A percentile compares a stretch with the other conserved stretches of the same genome.
Evolutionary conservation across 2,113 vertebrate genomes (phyloP).

Genomic region (Grallaria varia): DNA sequence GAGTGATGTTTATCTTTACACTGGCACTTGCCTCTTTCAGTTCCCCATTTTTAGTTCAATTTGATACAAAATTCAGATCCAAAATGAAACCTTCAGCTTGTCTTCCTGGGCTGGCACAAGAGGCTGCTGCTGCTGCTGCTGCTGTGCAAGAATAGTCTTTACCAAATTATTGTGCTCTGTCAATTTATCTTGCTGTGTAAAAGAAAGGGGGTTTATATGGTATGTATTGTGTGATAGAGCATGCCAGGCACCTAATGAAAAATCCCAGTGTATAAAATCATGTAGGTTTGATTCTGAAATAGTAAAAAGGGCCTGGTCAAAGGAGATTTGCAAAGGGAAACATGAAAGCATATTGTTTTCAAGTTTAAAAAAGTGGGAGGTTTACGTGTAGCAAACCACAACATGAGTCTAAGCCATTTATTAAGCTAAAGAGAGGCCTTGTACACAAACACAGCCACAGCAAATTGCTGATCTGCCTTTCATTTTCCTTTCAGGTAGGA

Average conservation of each 20-base stretch:
- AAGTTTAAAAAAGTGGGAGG: not conserved
- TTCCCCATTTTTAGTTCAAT: not conserved
- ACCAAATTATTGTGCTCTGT: not conserved
- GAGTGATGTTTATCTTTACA: not conserved
- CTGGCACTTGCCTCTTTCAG: not conserved
- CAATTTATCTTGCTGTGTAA: not conserved
- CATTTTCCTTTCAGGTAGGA: not conserved
- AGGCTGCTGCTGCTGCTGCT: not conserved
- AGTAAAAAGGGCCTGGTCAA: not conserved
- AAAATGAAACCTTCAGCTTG: not conserved
- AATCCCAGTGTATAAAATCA: not conserved
- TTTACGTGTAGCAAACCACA: not conserved
- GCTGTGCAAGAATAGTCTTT: not conserved
- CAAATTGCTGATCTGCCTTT: not conserved
- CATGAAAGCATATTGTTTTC: not conserved
- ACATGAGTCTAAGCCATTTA: not conserved
- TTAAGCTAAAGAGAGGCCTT: not conserved
- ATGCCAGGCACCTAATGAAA: not conserved
- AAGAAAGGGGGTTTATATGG: accelerated
- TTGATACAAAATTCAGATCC: not conserved
- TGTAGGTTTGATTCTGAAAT: not conserved
- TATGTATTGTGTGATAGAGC: not conserved
- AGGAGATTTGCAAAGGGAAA: not conserved
- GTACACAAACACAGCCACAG: not conserved
- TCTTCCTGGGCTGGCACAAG: not conserved